A percentile compares a stretch with the other conserved stretches of the same genome.
phyloP scores from a whole-genome alignment of 2,888 invertebrate species.

The Leucoptera coffeella region DNA sequence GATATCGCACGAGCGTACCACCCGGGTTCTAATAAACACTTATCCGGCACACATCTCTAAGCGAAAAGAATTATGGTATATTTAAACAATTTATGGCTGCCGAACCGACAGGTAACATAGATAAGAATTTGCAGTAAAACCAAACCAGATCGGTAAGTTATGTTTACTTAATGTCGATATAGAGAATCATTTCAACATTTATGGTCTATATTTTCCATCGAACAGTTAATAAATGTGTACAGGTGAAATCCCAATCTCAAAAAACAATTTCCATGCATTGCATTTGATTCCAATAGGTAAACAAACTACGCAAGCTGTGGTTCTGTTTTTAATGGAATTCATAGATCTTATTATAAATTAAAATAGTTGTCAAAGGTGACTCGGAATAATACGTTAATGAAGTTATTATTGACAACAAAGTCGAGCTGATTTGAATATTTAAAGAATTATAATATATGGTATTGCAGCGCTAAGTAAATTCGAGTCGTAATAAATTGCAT shows the following conservation, averaged over 20 bases:
- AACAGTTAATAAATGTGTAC: too few species aligned
- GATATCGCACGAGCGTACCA: constrained; percentile 33
- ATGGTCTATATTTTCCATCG: too few species aligned
- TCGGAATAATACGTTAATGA: constrained; percentile 11
- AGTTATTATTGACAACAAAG: constrained; percentile 16
- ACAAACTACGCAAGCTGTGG: too few species aligned
- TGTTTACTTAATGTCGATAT: too few species aligned
- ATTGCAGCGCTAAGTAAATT: constrained; percentile 29
- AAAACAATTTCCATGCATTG: too few species aligned
- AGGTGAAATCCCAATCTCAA: too few species aligned
- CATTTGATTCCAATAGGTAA: too few species aligned
- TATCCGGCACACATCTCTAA: constrained; percentile 33
- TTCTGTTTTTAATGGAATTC: too few species aligned
- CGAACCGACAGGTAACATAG: constrained; percentile 34
- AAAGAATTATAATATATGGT: constrained; percentile 40
- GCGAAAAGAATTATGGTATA: constrained; percentile 45
- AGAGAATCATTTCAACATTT: too few species aligned
- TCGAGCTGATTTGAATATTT: constrained; percentile 37
- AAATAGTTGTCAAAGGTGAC: constrained; percentile 4
- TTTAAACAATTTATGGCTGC: constrained; percentile 44
- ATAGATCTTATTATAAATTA: neutral
- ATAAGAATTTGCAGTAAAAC: too few species aligned
- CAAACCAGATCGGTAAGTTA: too few species aligned
- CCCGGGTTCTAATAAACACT: constrained; percentile 43
- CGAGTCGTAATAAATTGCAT: constrained; percentile 31